Percentiles rank a stretch among this genome's conserved stretches.
Conservation (phyloP, 2,888 invertebrate genomes). For the Boloria selene region DNA sequence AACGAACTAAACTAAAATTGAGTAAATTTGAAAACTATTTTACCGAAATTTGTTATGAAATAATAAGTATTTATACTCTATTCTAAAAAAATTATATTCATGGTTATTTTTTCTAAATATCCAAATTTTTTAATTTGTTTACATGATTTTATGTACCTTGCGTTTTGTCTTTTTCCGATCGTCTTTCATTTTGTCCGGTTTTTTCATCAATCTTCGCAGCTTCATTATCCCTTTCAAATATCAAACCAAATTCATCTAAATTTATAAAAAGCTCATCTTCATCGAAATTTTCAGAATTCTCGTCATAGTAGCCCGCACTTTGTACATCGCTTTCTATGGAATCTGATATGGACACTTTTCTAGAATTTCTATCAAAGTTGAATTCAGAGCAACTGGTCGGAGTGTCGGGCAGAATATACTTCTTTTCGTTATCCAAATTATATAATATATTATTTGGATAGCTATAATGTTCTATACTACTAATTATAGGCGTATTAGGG, state of each 20-base stretch:
- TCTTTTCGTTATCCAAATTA: slow-evolving; percentile 65
- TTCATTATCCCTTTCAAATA: slow-evolving; percentile 62
- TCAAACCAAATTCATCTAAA: slow-evolving; percentile 72
- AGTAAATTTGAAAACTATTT: too few species aligned
- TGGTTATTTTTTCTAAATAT: too few species aligned
- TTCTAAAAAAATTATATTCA: too few species aligned
- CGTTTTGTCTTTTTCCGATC: slow-evolving; percentile 58
- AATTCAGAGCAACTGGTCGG: slow-evolving; percentile 75
- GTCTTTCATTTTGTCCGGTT: slow-evolving; percentile 49
- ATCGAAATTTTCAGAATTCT: slow-evolving; percentile 71
- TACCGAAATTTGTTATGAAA: too few species aligned
- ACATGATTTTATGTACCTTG: slow-evolving; percentile 55
- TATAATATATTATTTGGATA: slow-evolving; percentile 75
- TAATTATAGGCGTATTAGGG: slow-evolving; percentile 49
- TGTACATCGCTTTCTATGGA: slow-evolving; percentile 75
- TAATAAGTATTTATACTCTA: too few species aligned
- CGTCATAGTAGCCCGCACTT: slow-evolving; percentile 70
- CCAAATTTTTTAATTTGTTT: too few species aligned
- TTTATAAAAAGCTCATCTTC: slow-evolving; percentile 76
- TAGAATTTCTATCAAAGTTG: slow-evolving; percentile 62
- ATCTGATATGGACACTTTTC: slow-evolving; percentile 70
- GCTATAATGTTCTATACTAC: slow-evolving; percentile 73
- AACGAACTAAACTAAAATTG: background rate
- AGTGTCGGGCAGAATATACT: slow-evolving; percentile 69
- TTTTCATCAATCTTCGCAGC: slow-evolving; percentile 45